Evolutionary conservation across 1,140 invertebrate genomes (phyloP).

Genomic region (Brachionus rotundiformis): DNA sequence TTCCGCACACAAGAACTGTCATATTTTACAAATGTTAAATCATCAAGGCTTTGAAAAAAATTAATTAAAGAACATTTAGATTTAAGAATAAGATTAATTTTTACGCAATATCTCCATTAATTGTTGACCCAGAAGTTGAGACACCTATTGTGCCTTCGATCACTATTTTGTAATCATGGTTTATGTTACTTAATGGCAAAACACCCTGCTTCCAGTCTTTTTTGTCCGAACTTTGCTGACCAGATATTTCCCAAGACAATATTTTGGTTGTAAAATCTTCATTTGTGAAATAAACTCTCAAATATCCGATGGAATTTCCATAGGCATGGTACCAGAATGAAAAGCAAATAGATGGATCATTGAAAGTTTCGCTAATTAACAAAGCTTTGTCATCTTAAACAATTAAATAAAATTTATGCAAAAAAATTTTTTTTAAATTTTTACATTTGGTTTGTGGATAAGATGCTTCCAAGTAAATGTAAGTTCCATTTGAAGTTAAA

Average conservation of each 20-base stretch:
- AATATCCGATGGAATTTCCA: conserved; percentile 52
- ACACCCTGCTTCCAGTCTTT: conserved; percentile 23
- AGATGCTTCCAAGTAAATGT: conserved; percentile 53
- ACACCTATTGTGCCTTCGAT: conserved; percentile 17
- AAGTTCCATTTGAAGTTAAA: conserved; percentile 52
- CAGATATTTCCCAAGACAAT: not conserved
- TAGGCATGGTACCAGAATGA: conserved; percentile 52
- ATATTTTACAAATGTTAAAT: not conserved
- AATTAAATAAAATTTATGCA: not conserved
- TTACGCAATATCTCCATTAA: conserved; percentile 38
- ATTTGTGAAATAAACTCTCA: conserved; percentile 56
- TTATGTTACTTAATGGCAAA: conserved; percentile 6
- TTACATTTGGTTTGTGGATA: not conserved
- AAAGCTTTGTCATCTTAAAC: conserved; percentile 37
- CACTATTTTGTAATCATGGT: not conserved
- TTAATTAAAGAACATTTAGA: not conserved
- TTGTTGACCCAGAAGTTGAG: not conserved
- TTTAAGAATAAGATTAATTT: not conserved
- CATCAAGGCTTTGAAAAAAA: conserved; percentile 30
- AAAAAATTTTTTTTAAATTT: not conserved
- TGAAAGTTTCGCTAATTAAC: conserved; percentile 50
- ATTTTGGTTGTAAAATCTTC: conserved; percentile 55
- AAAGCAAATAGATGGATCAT: conserved; percentile 11
- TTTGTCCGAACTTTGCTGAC: not conserved
- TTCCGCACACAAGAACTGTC: not conserved